phyloP scores from a whole-genome alignment of 2,797 vertebrate genomes.

The Otolemur crassicaudatus region DNA sequence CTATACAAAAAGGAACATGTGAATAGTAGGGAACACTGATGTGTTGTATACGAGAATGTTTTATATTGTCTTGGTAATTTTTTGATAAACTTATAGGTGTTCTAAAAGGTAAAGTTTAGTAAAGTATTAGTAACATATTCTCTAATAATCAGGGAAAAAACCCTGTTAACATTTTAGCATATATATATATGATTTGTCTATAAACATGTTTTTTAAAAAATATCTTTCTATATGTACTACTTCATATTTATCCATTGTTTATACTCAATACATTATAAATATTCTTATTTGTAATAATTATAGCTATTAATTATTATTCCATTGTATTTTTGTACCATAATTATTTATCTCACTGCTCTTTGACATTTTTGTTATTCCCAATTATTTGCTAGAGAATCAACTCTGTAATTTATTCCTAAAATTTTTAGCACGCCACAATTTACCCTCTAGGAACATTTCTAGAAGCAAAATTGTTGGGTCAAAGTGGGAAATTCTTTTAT shows the following conservation, averaged over 20 bases:
- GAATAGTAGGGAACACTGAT: background rate
- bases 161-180: background rate
- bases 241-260: background rate
- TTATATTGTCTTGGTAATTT: background rate
- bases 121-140: background rate
- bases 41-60: background rate
- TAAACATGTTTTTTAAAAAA: background rate
- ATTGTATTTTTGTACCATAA: background rate
- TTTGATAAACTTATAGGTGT: background rate
- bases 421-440: background rate
- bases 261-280: background rate
- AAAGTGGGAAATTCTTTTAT: background rate
- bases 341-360: background rate
- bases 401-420: background rate
- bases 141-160: background rate
- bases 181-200: background rate
- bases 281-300: slow-evolving; percentile 1
- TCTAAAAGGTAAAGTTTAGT: background rate
- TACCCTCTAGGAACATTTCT: background rate
- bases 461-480: background rate
- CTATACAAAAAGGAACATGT: background rate
- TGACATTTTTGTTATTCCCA: background rate
- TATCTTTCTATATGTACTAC: background rate
- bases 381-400: background rate
- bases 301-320: background rate